Percentiles rank a stretch among this genome's conserved stretches.
Conservation (phyloP, 2,888 invertebrate genomes). For the Crioceris asparagi region DNA sequence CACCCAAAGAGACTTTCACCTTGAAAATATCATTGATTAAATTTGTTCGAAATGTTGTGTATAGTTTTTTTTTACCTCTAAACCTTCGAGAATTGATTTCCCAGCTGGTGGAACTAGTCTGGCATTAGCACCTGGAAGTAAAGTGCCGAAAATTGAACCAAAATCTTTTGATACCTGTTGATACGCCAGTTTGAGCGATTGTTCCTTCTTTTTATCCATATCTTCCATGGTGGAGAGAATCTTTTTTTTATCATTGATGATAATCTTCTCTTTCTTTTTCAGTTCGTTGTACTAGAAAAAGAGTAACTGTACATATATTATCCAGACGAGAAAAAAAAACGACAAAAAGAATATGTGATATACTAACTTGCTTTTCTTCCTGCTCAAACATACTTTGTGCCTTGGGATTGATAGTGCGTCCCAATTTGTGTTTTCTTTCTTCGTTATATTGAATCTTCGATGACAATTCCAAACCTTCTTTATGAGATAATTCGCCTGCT, state of each 20-base stretch:
- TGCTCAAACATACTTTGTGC: slow-evolving; percentile 79
- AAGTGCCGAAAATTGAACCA: slow-evolving; percentile 82
- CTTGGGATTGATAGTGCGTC: slow-evolving; percentile 63
- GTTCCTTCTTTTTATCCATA: slow-evolving; percentile 84
- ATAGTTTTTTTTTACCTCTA: slow-evolving; percentile 53
- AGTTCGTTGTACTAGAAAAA: slow-evolving; percentile 48
- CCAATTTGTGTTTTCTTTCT: slow-evolving; percentile 54
- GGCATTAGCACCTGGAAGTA: slow-evolving; percentile 86
- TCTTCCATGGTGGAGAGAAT: slow-evolving; percentile 70
- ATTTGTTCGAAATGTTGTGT: background rate
- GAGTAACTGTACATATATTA: background rate
- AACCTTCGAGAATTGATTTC: slow-evolving; percentile 66
- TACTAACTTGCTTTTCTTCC: slow-evolving; percentile 68
- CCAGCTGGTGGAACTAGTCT: slow-evolving; percentile 70
- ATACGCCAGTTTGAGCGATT: slow-evolving; percentile 72
- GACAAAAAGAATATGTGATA: too few species aligned
- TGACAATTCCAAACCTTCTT: slow-evolving; percentile 40
- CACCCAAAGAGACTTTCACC: slow-evolving; percentile 83
- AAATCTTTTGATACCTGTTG: slow-evolving; percentile 86
- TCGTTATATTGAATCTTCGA: slow-evolving; percentile 44
- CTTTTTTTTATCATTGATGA: slow-evolving; percentile 63
- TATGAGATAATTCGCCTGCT: slow-evolving; percentile 26
- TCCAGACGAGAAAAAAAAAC: too few species aligned
- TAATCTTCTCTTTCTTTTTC: slow-evolving; percentile 51
- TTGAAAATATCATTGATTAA: slow-evolving; percentile 18